Evolutionary conservation across 1,140 invertebrate genomes (phyloP).

Genomic region (Nixonia krombeini): DNA sequence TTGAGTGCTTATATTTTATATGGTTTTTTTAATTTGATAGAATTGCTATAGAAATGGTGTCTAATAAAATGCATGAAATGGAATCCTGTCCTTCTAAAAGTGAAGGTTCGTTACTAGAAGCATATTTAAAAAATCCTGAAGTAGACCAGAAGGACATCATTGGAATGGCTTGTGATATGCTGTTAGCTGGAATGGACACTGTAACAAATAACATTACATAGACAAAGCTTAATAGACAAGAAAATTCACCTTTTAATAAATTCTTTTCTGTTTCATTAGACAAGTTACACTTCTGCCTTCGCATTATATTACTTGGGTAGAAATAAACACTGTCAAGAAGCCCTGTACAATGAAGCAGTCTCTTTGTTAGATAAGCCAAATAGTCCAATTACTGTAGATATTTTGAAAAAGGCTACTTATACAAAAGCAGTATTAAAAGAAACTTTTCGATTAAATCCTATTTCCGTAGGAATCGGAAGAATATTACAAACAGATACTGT

Average conservation of each 20-base stretch:
- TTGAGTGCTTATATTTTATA: background rate
- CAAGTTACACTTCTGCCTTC: constrained; percentile 85
- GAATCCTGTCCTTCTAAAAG: constrained; percentile 15
- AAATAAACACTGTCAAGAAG: constrained; percentile 82
- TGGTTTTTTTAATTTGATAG: constrained; percentile 69
- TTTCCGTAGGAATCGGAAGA: constrained; percentile 86
- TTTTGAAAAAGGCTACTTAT: constrained; percentile 78
- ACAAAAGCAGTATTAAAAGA: constrained; percentile 88
- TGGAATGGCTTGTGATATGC: constrained; percentile 86
- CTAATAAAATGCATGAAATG: constrained; percentile 73
- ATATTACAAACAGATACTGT: constrained; percentile 82
- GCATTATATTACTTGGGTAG: constrained; percentile 84
- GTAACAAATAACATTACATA: no score
- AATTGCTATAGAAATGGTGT: constrained; percentile 78
- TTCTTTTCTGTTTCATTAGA: constrained; percentile 80
- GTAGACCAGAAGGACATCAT: constrained; percentile 84
- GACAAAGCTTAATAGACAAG: no score
- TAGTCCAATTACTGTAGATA: constrained; percentile 73
- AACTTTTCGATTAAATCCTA: constrained; percentile 85
- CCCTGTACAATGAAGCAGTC: constrained; percentile 78
- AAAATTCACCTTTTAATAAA: no score
- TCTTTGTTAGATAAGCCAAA: constrained; percentile 72
- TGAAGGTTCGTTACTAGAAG: constrained; percentile 74
- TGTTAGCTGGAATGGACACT: constrained; percentile 90
- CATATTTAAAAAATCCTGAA: constrained; percentile 77